Percentiles rank a stretch among this genome's conserved stretches.
phyloP scores from a whole-genome alignment of 2,113 vertebrate genomes.

The Vulpes ferrilata region DNA sequence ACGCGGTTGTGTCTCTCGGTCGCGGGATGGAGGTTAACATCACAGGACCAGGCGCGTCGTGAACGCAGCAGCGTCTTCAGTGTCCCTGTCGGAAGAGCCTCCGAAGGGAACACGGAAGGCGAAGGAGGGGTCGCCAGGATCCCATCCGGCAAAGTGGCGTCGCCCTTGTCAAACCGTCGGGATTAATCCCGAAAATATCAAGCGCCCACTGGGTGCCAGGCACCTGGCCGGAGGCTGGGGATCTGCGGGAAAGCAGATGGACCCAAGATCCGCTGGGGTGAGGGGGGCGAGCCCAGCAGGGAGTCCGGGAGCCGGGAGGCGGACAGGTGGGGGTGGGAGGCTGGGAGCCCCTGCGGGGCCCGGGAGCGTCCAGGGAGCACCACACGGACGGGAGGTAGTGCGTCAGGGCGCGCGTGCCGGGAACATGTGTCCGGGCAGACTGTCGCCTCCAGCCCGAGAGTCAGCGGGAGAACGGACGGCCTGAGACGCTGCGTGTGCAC shows the following conservation, averaged over 20 bases:
- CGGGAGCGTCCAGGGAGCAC: rapidly evolving
- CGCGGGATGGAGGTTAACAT: constrained; percentile 79
- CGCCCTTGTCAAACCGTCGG: not conserved
- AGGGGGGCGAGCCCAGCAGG: not conserved
- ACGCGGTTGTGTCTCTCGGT: constrained; percentile 82
- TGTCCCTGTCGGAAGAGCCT: constrained; percentile 50
- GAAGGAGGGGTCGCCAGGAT: not conserved
- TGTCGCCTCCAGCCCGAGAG: constrained; percentile 11
- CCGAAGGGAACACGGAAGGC: constrained; percentile 40
- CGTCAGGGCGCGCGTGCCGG: not conserved
- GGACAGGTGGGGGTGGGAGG: rapidly evolving
- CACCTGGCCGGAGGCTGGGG: not conserved
- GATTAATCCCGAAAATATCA: not conserved
- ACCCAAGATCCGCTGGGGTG: not conserved
- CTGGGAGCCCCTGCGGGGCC: not conserved
- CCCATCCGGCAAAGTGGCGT: constrained; percentile 39
- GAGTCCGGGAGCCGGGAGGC: not conserved
- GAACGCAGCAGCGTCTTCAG: constrained; percentile 62
- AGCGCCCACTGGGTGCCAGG: not conserved
- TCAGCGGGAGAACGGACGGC: not conserved
- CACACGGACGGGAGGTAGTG: not conserved
- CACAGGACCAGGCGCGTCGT: constrained; percentile 50
- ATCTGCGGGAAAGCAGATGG: not conserved
- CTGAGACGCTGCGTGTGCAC: no score
- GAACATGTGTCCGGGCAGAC: constrained; percentile 32